Base-by-base conservation (phyloP, 2,797 vertebrate genomes). In the Astyanax mexicanus region DNA sequence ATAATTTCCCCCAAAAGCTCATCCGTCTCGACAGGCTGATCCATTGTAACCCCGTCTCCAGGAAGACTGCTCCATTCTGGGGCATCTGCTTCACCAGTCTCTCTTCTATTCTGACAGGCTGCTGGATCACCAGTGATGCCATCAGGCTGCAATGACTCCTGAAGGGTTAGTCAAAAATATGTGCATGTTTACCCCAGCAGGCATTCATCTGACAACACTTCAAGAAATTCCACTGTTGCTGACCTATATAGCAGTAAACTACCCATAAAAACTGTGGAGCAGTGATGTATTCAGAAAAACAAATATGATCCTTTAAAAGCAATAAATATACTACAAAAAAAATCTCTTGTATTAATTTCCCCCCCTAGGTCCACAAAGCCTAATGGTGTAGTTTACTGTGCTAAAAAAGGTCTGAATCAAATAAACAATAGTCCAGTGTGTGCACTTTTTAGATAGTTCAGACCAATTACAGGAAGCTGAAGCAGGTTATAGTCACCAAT, bases 161-260 rank as follows among this genome's bases (percentile, higher is more conserved):
- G 49, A 8, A 80, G 17, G 23, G 40, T 80, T 37, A 72, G 61
- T 76, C 65, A 77, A 11, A 84, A 79, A 88, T 54, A 77, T 19
- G 80, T 68, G 44, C 75, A 85, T 55, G 25, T 73, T 86, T 87
- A 88, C 87, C 88, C 82, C 80, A 77, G 65, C 44, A 74, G 78
- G 81, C 65, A 89, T 92, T 90, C 84, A 89, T 81, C 91, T 91
- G 91, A 88, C 91, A 92, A 91, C 89, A 82, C 74, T 60, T 83
- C 80, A 27, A 89, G 86, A 87, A 80, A 81, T 9, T 23, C 86
- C 82, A 90, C 89, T 86, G 81, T 85, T 90, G 88, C 80, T 93
- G 91, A 92, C 91, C 91, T 78, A 92, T 87, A 92, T 92, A 75
- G 90, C 72, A 82, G 38, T 8, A 23, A 6, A 60, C 27, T 21